Evolutionary conservation across 2,113 vertebrate species (phyloP).

Genomic region (Ginglymostoma cirratum): DNA sequence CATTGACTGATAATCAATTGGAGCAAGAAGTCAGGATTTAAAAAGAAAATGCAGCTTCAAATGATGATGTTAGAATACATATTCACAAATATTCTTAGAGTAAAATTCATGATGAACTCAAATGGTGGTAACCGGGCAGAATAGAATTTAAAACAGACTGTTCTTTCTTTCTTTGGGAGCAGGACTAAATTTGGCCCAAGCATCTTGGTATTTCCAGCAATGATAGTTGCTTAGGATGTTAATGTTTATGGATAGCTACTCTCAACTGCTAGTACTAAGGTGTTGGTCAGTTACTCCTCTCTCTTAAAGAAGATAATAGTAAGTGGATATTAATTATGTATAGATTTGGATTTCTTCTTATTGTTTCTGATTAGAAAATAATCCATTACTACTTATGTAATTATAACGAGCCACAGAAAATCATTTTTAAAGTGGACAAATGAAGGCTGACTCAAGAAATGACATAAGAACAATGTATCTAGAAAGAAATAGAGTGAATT

Average conservation of each 20-base stretch:
- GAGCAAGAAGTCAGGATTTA: neutral
- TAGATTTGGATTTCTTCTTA: neutral
- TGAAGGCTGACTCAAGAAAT: neutral
- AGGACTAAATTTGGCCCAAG: neutral
- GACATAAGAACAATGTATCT: neutral
- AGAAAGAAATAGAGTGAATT: neutral
- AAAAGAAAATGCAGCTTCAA: neutral
- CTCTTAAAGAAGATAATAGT: neutral
- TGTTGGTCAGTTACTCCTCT: neutral
- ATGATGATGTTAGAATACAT: neutral
- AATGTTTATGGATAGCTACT: neutral
- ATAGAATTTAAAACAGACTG: neutral
- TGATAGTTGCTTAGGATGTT: neutral
- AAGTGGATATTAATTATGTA: neutral
- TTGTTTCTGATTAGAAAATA: neutral
- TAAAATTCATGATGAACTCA: neutral
- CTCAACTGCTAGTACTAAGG: neutral
- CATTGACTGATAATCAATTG: neutral
- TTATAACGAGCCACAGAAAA: neutral
- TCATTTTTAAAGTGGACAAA: neutral
- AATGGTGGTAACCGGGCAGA: neutral
- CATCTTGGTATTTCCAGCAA: neutral
- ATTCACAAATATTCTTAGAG: neutral
- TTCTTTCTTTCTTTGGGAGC: neutral
- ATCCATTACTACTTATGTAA: neutral